Evolutionary conservation across 2,113 vertebrate species (phyloP).

Genomic region (Sceloporus tristichus): DNA sequence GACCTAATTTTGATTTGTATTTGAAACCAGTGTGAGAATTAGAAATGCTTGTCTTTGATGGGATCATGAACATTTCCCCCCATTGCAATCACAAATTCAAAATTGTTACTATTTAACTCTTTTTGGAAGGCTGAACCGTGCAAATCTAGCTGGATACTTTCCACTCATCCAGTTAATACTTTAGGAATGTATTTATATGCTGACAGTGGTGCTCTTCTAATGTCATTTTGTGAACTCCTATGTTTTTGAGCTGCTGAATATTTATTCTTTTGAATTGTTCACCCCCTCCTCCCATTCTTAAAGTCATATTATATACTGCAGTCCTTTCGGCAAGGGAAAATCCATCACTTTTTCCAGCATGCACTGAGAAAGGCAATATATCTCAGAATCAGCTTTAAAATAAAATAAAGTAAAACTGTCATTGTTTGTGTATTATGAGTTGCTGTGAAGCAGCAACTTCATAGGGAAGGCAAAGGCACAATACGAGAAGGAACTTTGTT

Average conservation of each 20-base stretch:
- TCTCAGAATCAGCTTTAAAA: conserved; percentile 1
- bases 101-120: neutral
- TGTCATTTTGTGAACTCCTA: conserved; percentile 39
- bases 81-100: neutral
- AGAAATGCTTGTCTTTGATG: neutral
- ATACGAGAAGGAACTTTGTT: neutral
- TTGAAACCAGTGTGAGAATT: neutral
- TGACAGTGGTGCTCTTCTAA: neutral
- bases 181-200: conserved; percentile 32
- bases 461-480: neutral
- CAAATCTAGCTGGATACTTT: neutral
- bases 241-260: conserved; percentile 48
- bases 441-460: neutral
- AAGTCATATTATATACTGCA: conserved; percentile 9
- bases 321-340: conserved; percentile 56
- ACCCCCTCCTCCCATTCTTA: conserved; percentile 41
- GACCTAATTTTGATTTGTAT: conserved; percentile 22
- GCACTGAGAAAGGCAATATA: conserved; percentile 17
- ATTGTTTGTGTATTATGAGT: conserved; percentile 29
- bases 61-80: neutral
- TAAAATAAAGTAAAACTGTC: conserved; percentile 14
- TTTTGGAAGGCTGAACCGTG: neutral
- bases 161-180: neutral
- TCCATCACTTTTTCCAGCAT: conserved; percentile 22
- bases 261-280: conserved; percentile 39